phyloP scores from a whole-genome alignment of 2,888 invertebrate genomes.

The Eupithecia dodoneata region DNA sequence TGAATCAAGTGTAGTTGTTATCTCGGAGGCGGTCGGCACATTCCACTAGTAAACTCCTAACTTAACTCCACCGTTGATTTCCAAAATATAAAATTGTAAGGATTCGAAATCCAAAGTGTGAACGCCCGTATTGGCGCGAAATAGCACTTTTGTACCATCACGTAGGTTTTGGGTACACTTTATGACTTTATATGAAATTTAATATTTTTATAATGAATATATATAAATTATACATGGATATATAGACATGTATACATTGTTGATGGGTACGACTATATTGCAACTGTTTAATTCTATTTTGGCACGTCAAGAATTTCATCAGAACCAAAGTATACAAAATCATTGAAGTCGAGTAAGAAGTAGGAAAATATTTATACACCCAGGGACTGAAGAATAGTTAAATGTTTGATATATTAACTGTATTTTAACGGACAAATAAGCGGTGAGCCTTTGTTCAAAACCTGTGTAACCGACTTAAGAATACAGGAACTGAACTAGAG shows the following conservation, averaged over 20 bases:
- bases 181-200: slow-evolving; percentile 85
- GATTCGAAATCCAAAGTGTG: slow-evolving; percentile 78
- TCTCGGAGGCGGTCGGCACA: slow-evolving; percentile 83
- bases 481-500: slow-evolving; percentile 80
- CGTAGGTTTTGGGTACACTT: slow-evolving; percentile 85
- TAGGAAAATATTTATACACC: slow-evolving; percentile 84
- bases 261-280: slow-evolving; percentile 84
- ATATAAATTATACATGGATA: slow-evolving; percentile 84
- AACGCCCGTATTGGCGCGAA: slow-evolving; percentile 77
- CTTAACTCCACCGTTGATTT: slow-evolving; percentile 81
- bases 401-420: slow-evolving; percentile 84
- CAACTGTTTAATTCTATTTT: slow-evolving; percentile 84
- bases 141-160: slow-evolving; percentile 81
- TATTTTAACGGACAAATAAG: slow-evolving; percentile 81
- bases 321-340: slow-evolving; percentile 85
- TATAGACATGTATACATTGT: slow-evolving; percentile 85
- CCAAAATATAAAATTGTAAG: slow-evolving; percentile 77
- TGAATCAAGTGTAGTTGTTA: slow-evolving; percentile 80
- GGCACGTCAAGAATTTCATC: slow-evolving; percentile 83
- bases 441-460: slow-evolving; percentile 81
- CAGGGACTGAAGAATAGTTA: slow-evolving; percentile 84
- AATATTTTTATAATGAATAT: slow-evolving; percentile 84
- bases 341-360: slow-evolving; percentile 83
- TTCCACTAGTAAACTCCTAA: slow-evolving; percentile 81
- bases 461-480: slow-evolving; percentile 76